Conservation (phyloP, 2,113 vertebrate species). For the Ceyx cyanopectus region DNA sequence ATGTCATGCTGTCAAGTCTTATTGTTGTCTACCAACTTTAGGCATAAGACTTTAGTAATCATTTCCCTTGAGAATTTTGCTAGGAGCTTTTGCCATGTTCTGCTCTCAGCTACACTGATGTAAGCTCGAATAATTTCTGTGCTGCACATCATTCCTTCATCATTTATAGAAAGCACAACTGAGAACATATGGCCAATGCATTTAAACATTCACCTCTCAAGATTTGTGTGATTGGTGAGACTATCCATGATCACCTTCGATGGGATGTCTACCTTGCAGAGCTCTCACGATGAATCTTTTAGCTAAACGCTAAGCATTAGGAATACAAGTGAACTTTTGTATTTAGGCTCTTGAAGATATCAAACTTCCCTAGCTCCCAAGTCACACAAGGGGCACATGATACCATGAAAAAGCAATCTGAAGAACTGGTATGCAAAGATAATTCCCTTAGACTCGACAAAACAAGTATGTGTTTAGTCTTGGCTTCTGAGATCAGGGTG, state of each 20-base stretch:
- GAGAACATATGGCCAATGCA: not conserved
- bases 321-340: not conserved
- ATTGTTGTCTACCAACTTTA: constrained; percentile 11
- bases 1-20: not conserved
- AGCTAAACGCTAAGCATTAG: not conserved
- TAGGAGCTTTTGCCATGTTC: not conserved
- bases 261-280: not conserved
- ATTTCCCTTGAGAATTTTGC: not conserved
- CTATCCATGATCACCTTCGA: not conserved
- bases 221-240: not conserved
- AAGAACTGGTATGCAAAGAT: not conserved
- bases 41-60: not conserved
- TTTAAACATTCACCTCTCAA: not conserved
- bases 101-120: not conserved
- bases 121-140: not conserved
- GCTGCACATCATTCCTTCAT: not conserved
- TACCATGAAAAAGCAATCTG: not conserved
- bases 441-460: not conserved
- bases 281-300: not conserved
- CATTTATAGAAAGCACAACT: not conserved
- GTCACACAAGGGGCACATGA: not conserved
- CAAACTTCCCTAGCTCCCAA: not conserved
- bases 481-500: not conserved
- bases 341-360: not conserved
- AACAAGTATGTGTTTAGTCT: not conserved